Evolutionary conservation across 2,888 invertebrate species (phyloP).

Genomic region (Odontocerum albicorne): DNA sequence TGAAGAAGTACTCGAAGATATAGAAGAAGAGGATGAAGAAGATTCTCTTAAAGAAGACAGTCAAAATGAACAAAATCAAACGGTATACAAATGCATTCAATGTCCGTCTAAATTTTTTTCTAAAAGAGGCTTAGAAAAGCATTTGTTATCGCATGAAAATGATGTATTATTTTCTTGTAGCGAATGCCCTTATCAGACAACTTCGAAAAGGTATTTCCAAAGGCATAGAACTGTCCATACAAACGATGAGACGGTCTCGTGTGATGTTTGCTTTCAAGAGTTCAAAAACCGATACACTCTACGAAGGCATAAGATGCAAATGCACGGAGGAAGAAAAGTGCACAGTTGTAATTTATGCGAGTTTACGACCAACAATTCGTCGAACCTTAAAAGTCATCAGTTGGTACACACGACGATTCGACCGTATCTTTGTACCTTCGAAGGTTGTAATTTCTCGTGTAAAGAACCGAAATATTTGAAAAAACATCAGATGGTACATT

Average conservation of each 20-base stretch:
- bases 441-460: slow-evolving; percentile 11
- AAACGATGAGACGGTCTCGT: not conserved
- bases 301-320: not conserved
- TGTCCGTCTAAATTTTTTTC: not conserved
- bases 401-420: slow-evolving; percentile 4
- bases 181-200: not conserved
- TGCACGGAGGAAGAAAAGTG: slow-evolving; percentile 1
- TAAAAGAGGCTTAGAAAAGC: not conserved
- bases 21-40: not conserved
- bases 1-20: not conserved
- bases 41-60: not conserved
- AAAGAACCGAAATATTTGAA: slow-evolving; percentile 14
- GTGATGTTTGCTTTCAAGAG: slow-evolving; percentile 6
- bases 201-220: not conserved
- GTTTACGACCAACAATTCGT: not conserved
- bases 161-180: not conserved
- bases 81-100: not conserved
- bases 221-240: not conserved
- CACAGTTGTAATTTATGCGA: slow-evolving; percentile 7
- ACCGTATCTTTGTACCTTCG: slow-evolving; percentile 6
- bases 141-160: not conserved
- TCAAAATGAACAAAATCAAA: not conserved
- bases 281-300: not conserved
- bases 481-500: slow-evolving; percentile 14
- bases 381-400: not conserved